phyloP scores from a whole-genome alignment of 2,797 vertebrate genomes.

The Erpetoichthys calabaricus region DNA sequence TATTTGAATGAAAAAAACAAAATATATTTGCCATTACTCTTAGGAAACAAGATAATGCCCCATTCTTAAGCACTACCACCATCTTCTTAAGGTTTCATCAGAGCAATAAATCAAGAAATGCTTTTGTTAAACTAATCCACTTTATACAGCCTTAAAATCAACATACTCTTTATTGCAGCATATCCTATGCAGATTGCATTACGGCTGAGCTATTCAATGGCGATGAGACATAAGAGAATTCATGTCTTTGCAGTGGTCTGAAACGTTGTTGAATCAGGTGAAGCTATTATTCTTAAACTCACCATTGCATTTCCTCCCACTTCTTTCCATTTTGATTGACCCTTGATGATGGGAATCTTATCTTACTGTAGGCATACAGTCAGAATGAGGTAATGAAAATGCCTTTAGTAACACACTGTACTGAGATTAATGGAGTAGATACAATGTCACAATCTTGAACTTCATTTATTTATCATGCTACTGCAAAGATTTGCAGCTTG shows the following conservation, averaged over 20 bases:
- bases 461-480: too few relatives aligned
- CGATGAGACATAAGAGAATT: not conserved
- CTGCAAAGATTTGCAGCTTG: too few relatives aligned
- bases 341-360: not conserved
- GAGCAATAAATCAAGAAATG: not conserved
- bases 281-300: slow-evolving; percentile 8
- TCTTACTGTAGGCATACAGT: not conserved
- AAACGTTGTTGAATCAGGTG: slow-evolving; percentile 17
- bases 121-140: slow-evolving; percentile 3
- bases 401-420: not conserved
- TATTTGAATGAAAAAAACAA: too few relatives aligned
- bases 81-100: not conserved
- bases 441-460: too few relatives aligned
- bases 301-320: not conserved
- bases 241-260: slow-evolving; percentile 2
- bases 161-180: not conserved
- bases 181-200: not conserved
- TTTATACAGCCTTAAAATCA: not conserved
- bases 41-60: too few relatives aligned
- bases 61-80: too few relatives aligned
- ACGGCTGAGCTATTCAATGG: not conserved
- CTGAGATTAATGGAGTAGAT: too few relatives aligned
- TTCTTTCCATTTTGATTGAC: not conserved
- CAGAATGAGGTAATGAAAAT: not conserved
- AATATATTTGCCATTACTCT: too few relatives aligned